These are phyloP conservation scores for Labeo rohita DNA, from an alignment of 2,113 vertebrate species.

Conservation along the genomic window DNA sequence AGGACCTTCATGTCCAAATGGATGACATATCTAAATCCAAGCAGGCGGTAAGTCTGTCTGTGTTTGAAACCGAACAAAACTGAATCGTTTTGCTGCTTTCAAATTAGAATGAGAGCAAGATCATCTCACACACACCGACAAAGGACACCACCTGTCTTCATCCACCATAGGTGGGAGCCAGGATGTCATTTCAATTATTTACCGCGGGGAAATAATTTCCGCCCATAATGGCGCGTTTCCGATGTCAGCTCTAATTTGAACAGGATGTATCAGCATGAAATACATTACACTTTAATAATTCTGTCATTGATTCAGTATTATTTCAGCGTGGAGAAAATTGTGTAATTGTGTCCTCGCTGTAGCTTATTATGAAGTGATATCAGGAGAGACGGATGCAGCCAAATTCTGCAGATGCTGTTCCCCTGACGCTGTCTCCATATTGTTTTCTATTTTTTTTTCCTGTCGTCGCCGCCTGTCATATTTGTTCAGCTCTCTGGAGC, in stretches of 20 bases:
- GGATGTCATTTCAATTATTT: constrained; percentile 50
- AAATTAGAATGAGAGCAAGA: background rate
- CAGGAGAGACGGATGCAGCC: constrained; percentile 45
- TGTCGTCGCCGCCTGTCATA: constrained; percentile 14
- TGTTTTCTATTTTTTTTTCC: constrained; percentile 22
- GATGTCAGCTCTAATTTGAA: constrained; percentile 59
- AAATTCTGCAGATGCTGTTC: constrained; percentile 44
- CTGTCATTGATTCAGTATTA: constrained; percentile 50
- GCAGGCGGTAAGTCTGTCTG: constrained; percentile 78
- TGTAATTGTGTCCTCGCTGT: constrained; percentile 60
- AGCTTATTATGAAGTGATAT: constrained; percentile 46
- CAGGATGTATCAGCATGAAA: constrained; percentile 55
- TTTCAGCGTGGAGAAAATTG: constrained; percentile 42
- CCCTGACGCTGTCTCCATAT: constrained; percentile 43
- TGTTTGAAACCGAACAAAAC: background rate
- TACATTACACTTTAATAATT: constrained; percentile 58
- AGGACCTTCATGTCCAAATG: constrained; percentile 96
- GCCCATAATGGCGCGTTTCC: constrained; percentile 53
- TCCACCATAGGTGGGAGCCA: constrained; percentile 7
- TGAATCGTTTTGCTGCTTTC: background rate
- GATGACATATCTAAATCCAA: constrained; percentile 94
- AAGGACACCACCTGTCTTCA: constrained; percentile 5
- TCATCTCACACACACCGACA: background rate
- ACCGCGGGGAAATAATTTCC: constrained; percentile 53
- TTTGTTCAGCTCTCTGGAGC: constrained; percentile 40